Percentiles rank a stretch among this genome's conserved stretches.
These are phyloP conservation scores for Carterocephalus palaemon DNA, from an alignment of 2,888 invertebrate species.

Conservation along the genomic window DNA sequence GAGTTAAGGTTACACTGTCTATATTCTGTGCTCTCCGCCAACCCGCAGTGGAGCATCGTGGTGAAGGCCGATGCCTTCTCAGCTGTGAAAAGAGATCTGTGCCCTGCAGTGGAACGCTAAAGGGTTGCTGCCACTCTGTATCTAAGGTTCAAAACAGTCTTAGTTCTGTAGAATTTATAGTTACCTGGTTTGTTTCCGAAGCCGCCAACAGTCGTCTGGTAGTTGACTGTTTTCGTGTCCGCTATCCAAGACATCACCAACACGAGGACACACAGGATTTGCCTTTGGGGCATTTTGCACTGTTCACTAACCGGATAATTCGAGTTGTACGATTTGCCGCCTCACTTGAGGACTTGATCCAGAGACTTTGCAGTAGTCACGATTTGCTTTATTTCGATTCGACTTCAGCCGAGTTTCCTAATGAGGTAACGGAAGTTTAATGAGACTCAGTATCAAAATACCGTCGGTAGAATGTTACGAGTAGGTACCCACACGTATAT, in stretches of 20 bases:
- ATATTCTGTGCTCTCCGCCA: no score
- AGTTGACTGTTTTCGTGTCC: constrained; percentile 56
- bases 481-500: no score
- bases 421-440: constrained; percentile 40
- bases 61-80: no score
- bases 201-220: constrained; percentile 46
- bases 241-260: constrained; percentile 59
- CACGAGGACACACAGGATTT: constrained; percentile 46
- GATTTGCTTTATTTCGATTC: constrained; percentile 11
- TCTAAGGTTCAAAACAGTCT: constrained; percentile 21
- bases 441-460: constrained; percentile 18
- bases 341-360: constrained; percentile 16
- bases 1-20: no score
- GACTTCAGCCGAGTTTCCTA: constrained; percentile 29
- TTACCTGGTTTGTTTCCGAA: constrained; percentile 58
- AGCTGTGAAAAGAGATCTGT: no score
- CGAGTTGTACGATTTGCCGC: constrained; percentile 6
- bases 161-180: constrained; percentile 17
- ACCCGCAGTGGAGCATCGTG: no score
- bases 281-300: constrained; percentile 53
- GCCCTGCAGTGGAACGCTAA: no score
- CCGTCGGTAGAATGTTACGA: neutral
- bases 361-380: no score
- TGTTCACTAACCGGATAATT: constrained; percentile 7
- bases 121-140: no score